Evolutionary conservation across 1,140 invertebrate genomes (phyloP).

Genomic region (Rhagoletis zephyria): DNA sequence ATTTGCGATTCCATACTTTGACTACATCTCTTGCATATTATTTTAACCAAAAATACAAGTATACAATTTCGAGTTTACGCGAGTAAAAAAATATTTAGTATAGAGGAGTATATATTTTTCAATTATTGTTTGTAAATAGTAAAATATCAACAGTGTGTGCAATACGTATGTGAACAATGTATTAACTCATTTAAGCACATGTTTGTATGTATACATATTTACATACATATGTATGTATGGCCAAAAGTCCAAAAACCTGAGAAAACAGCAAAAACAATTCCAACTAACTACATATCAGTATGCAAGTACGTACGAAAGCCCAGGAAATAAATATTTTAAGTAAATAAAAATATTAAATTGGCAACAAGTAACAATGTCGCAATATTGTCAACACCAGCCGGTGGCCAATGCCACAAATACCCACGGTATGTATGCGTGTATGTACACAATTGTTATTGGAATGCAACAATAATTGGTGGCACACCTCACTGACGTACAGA

Average conservation of each 20-base stretch:
- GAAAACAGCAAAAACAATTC: background rate
- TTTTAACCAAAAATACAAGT: background rate
- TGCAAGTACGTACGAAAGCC: background rate
- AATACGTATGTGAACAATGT: background rate
- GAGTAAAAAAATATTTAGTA: no score
- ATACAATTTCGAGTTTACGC: no score
- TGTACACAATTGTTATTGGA: background rate
- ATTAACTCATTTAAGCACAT: no score
- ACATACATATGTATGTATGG: no score
- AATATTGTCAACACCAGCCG: constrained; percentile 16
- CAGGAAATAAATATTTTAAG: background rate
- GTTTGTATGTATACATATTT: no score
- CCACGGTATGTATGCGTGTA: no score
- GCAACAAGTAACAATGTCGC: constrained; percentile 38
- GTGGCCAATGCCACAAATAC: no score
- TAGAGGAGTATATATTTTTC: constrained; percentile 35
- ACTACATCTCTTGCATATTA: no score
- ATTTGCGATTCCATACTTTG: no score
- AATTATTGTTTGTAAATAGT: constrained; percentile 50
- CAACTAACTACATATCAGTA: background rate
- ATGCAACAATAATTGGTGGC: background rate
- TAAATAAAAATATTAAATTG: constrained; percentile 18
- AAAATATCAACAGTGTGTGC: constrained; percentile 43
- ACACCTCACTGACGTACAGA: background rate
- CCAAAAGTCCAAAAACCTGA: background rate